Evolutionary conservation across 2,888 invertebrate genomes (phyloP).

Genomic region (Oxystoma pomonae): DNA sequence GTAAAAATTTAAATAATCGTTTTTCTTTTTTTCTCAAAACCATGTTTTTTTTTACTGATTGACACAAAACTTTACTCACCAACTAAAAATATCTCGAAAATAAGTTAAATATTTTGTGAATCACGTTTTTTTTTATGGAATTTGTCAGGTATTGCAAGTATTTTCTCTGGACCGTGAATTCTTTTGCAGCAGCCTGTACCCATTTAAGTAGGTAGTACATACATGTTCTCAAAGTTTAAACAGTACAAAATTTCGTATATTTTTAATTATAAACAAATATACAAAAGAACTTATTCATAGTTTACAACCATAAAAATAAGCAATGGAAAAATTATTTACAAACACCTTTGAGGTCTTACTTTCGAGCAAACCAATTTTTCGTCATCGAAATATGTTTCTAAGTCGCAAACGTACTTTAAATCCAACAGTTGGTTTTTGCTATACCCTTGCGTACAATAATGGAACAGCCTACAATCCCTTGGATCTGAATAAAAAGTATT

Average conservation of each 20-base stretch:
- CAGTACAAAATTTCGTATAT: not conserved
- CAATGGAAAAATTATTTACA: constrained; percentile 29
- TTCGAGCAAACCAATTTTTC: constrained; percentile 51
- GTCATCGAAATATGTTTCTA: constrained; percentile 54
- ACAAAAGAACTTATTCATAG: not conserved
- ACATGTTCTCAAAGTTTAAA: not conserved
- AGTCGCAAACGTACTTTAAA: constrained; percentile 58
- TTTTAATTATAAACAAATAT: constrained; percentile 1
- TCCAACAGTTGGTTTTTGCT: constrained; percentile 54
- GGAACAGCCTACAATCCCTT: constrained; percentile 56
- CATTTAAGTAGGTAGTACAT: not conserved
- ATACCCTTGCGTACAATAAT: constrained; percentile 59
- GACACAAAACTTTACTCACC: too few relatives aligned
- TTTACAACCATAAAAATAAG: constrained; percentile 19
- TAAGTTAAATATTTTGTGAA: too few relatives aligned
- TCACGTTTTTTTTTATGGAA: too few relatives aligned
- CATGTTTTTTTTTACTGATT: too few relatives aligned
- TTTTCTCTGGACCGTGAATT: too few relatives aligned
- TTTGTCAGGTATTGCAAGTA: too few relatives aligned
- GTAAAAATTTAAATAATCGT: too few relatives aligned
- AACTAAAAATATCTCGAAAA: too few relatives aligned
- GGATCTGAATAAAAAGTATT: constrained; percentile 56
- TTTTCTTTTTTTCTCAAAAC: too few relatives aligned
- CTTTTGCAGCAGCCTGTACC: too few relatives aligned
- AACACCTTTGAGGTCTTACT: constrained; percentile 43